Base-by-base conservation (phyloP, 1,140 invertebrate species). In the Brachionus manjavacas region DNA sequence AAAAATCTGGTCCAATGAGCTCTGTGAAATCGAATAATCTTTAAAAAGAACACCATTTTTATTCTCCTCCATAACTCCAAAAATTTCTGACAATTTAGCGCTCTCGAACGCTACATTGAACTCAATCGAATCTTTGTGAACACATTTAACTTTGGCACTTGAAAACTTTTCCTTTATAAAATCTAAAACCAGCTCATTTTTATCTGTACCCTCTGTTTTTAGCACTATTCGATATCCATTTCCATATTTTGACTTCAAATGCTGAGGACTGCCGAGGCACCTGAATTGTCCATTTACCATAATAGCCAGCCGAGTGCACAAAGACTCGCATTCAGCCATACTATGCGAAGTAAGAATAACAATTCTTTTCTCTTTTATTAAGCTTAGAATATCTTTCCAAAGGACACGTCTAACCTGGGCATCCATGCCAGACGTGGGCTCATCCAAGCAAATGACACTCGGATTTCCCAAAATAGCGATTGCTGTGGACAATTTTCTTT, bases 41-140 rank as follows among this genome's bases (percentile, higher is more conserved):
- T 91, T 90, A n/a, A 91, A 87, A n/a, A 87, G 60, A 46, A 89
- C 86, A 39, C 86, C 64, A 23, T 86, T 35, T 84, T 88, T 88
- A 35, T 87, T 87, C 23, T 85, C 83, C 84, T 89, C 88, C 74
- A 91, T 87, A 31, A 87, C 85, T 4, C 86, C 86, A 85, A 91
- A 91, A 7, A 91, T 85, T 8, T 60, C 7, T 6, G 49, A 86
- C 31, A 81, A 84, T 43, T 49, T 74, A 16, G 81, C 85, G 31
- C 84, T 83, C 2, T 85, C 85, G 2, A 86, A 87, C 12, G 86
- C 85, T 2, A 89, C 85, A 87, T 94, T 94, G 87, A 94, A 95
- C 31, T 93, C 93, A 46, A 94, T 88, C 86, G 94, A 92, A 85
- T 93, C 93, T 85, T 93, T 91, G 87, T 94, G 93, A 46, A 92